Percentiles rank a stretch among this genome's conserved stretches.
These are phyloP conservation scores for Resseliella maxima DNA, from an alignment of 2,888 invertebrate genomes.

Conservation along the genomic window DNA sequence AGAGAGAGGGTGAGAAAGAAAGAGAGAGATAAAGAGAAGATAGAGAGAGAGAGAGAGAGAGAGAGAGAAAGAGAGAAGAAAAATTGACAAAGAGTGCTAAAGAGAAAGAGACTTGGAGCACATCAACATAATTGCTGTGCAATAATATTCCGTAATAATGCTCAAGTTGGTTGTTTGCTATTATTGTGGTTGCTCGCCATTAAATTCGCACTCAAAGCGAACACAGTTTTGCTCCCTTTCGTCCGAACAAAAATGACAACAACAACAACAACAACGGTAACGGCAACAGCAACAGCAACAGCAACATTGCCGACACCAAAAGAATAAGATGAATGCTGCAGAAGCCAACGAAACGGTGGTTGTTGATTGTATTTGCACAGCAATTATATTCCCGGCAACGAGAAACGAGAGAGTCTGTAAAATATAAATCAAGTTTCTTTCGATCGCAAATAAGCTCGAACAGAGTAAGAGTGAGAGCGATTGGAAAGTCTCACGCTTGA, in stretches of 20 bases:
- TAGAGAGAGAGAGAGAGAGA: no score
- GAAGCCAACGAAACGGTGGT: background rate
- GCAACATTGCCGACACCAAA: background rate
- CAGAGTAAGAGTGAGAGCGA: background rate
- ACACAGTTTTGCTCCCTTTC: background rate
- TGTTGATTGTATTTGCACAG: conserved; percentile 2
- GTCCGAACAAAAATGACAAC: background rate
- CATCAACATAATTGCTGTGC: conserved; percentile 54
- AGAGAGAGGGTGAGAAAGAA: background rate
- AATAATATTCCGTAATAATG: conserved; percentile 55
- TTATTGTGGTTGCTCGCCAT: conserved; percentile 40
- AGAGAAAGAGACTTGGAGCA: background rate
- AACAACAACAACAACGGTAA: background rate
- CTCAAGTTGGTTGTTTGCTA: conserved; percentile 35
- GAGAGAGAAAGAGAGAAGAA: no score
- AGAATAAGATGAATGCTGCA: background rate
- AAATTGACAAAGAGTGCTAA: no score
- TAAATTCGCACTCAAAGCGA: background rate
- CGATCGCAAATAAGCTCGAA: no score
- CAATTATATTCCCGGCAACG: background rate
- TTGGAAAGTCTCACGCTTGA: background rate
- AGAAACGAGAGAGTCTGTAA: background rate
- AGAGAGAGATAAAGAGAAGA: no score
- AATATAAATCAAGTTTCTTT: background rate
- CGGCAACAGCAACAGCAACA: background rate